Percentiles rank a stretch among this genome's conserved stretches.
Evolutionary conservation across 2,888 invertebrate genomes (phyloP).

Genomic region (Amphimallon solstitiale): DNA sequence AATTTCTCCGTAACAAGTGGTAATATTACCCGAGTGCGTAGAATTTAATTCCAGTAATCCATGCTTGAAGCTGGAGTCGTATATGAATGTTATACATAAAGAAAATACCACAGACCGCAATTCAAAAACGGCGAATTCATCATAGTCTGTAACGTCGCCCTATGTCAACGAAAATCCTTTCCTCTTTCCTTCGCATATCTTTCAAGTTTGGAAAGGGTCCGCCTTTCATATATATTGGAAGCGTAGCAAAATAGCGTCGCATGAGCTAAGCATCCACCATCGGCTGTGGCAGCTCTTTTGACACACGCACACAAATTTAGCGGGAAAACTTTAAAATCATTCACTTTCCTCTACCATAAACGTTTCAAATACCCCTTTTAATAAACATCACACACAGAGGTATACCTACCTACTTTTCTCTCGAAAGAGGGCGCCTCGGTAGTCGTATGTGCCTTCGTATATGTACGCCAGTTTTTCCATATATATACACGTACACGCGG

Average conservation of each 20-base stretch:
- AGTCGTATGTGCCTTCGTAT: background rate
- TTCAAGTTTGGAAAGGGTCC: conserved; percentile 6
- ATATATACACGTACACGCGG: background rate
- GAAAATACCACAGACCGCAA: conserved; percentile 4
- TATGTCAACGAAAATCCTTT: conserved; percentile 16
- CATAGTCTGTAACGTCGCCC: conserved; percentile 7
- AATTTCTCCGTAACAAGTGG: background rate
- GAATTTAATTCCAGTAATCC: conserved; percentile 3
- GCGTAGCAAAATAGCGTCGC: background rate
- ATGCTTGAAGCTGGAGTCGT: background rate
- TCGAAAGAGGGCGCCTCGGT: background rate
- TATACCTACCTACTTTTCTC: background rate
- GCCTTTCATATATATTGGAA: conserved; percentile 9
- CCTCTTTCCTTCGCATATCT: conserved; percentile 5
- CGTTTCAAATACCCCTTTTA: conserved; percentile 17
- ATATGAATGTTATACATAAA: background rate
- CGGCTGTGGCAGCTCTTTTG: too few relatives aligned
- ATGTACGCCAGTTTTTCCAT: background rate
- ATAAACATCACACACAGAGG: conserved; percentile 10
- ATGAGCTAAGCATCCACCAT: background rate
- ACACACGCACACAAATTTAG: too few relatives aligned
- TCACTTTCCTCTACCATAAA: conserved; percentile 3
- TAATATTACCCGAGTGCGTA: background rate
- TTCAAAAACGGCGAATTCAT: conserved; percentile 15
- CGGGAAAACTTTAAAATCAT: conserved; percentile 6